Conservation (phyloP, 2,888 invertebrate genomes). For the Steinernema scapterisci region DNA sequence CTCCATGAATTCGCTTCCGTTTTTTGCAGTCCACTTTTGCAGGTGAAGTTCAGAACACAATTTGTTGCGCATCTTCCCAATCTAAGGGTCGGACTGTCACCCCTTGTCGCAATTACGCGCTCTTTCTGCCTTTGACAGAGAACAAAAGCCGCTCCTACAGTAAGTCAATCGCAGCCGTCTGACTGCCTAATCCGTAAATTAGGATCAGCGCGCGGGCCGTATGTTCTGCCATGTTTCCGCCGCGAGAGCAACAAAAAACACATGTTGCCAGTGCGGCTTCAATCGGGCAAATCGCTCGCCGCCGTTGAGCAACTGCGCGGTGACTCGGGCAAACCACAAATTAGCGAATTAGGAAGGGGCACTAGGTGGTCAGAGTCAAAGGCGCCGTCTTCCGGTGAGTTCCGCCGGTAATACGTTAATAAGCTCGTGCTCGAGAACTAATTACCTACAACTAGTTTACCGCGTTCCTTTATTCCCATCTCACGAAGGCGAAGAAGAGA, state of each 20-base stretch:
- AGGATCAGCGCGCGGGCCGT: constrained; percentile 11
- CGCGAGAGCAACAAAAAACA: neutral
- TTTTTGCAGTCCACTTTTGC: too few relatives aligned
- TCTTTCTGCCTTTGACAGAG: neutral
- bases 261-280: constrained; percentile 17
- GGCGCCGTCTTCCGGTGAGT: constrained; percentile 31
- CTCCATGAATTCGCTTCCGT: too few relatives aligned
- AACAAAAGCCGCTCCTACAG: constrained; percentile 19
- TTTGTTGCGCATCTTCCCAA: too few relatives aligned
- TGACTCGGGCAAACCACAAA: constrained; percentile 23
- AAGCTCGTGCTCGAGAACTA: constrained; percentile 29
- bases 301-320: constrained; percentile 3
- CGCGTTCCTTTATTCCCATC: constrained; percentile 8
- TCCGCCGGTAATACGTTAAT: constrained; percentile 31
- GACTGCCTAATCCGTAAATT: constrained; percentile 31
- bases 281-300: constrained; percentile 20
- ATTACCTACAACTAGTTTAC: constrained; percentile 33
- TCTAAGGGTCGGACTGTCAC: too few relatives aligned
- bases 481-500: too few relatives aligned
- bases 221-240: constrained; percentile 30
- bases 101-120: neutral
- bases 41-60: too few relatives aligned
- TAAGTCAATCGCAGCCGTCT: neutral
- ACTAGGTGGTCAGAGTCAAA: constrained; percentile 20
- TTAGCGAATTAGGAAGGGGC: constrained; percentile 31